A percentile compares a stretch with the other conserved stretches of the same genome.
Evolutionary conservation across 2,113 vertebrate species (phyloP).

Genomic region (Melanocharis versteri): DNA sequence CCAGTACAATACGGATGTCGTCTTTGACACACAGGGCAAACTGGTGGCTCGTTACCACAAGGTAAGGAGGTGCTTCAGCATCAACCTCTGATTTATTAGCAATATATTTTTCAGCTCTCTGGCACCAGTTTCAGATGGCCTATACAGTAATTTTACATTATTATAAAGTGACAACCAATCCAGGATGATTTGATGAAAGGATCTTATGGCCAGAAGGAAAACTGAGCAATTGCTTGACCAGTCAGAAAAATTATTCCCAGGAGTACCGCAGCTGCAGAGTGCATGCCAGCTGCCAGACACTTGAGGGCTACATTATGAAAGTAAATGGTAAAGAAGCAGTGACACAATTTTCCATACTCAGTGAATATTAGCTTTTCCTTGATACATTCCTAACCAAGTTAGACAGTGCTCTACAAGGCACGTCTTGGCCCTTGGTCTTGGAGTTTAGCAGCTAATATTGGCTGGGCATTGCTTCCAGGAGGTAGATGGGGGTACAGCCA

Average conservation of each 20-base stretch:
- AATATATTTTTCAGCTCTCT: background rate
- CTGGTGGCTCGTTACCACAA: slow-evolving; percentile 74
- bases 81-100: background rate
- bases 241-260: background rate
- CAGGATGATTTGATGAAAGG: background rate
- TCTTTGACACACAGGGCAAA: slow-evolving; percentile 68
- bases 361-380: background rate
- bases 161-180: background rate
- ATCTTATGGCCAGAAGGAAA: background rate
- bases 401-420: background rate
- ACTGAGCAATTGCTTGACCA: background rate
- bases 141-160: background rate
- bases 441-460: background rate
- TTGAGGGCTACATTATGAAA: background rate
- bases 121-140: background rate
- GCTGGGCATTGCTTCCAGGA: background rate
- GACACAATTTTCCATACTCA: background rate
- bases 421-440: background rate
- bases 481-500: background rate
- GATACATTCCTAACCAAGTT: background rate
- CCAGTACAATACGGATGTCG: slow-evolving; percentile 69
- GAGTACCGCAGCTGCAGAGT: background rate
- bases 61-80: slow-evolving; percentile 1
- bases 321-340: background rate
- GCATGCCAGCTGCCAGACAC: background rate